These are phyloP conservation scores for Characodon lateralis DNA, from an alignment of 2,797 vertebrate species.

Conservation along the genomic window DNA sequence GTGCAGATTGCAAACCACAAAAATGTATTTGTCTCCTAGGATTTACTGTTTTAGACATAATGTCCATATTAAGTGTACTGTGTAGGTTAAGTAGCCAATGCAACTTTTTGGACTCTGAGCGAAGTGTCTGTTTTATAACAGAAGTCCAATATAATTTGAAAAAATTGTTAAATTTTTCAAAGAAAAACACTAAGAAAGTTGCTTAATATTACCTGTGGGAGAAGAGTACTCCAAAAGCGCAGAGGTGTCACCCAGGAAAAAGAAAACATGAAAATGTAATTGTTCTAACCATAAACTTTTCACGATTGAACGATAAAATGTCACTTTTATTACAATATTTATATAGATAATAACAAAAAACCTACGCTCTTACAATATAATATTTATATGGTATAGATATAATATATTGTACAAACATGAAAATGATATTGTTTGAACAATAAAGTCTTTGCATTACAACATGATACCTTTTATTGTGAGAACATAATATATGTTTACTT, in stretches of 20 bases:
- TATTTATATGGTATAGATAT: neutral
- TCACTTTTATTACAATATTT: too few species aligned
- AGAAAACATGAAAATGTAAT: too few species aligned
- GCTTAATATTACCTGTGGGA: too few species aligned
- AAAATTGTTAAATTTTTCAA: neutral
- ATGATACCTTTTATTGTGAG: neutral
- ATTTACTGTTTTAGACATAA: neutral
- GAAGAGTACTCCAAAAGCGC: too few species aligned
- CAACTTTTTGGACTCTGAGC: neutral
- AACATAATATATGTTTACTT: neutral
- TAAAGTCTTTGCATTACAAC: neutral
- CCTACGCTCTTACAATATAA: too few species aligned
- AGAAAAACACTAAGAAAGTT: too few species aligned
- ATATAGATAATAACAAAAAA: too few species aligned
- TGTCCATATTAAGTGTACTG: neutral
- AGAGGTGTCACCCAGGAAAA: too few species aligned
- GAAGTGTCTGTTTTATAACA: neutral
- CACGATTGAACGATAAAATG: too few species aligned
- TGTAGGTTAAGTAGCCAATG: neutral
- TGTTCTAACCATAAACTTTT: too few species aligned
- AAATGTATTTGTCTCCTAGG: too few species aligned
- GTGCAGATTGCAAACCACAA: neutral
- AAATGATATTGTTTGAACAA: neutral
- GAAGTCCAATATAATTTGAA: too few species aligned
- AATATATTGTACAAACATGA: neutral